Percentiles rank a stretch among this genome's conserved stretches.
Evolutionary conservation across 2,113 vertebrate species (phyloP).

Genomic region (Columba janthina): DNA sequence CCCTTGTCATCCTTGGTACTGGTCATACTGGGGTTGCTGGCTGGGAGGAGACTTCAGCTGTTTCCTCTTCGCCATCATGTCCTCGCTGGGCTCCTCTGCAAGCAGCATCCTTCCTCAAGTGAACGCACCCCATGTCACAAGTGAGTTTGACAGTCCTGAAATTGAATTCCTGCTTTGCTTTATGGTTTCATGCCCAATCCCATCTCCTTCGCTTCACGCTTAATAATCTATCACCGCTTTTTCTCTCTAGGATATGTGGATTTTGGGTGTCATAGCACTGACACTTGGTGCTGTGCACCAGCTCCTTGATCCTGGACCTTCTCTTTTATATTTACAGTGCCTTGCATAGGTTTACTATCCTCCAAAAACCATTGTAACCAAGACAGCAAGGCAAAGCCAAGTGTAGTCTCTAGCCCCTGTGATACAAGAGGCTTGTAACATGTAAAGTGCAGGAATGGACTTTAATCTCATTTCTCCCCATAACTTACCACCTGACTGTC

Average conservation of each 20-base stretch:
- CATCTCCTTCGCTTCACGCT: conserved; percentile 1
- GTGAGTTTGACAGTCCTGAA: conserved; percentile 34
- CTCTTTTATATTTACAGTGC: not conserved
- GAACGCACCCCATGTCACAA: not conserved
- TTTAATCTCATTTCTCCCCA: not conserved
- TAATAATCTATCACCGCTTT: not conserved
- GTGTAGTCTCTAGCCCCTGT: not conserved
- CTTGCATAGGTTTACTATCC: not conserved
- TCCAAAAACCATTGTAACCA: not conserved
- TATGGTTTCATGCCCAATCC: not conserved
- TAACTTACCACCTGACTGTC: not conserved
- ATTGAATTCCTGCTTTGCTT: conserved; percentile 47
- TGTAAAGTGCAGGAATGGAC: not conserved
- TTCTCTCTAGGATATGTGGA: not conserved
- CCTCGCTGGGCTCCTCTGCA: not conserved
- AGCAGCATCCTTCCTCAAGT: not conserved
- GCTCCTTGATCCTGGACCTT: not conserved
- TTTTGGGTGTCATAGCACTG: not conserved
- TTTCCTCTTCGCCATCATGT: not conserved
- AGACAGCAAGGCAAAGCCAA: not conserved
- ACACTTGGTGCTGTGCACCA: not conserved
- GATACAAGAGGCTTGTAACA: not conserved
- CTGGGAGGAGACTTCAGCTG: not conserved
- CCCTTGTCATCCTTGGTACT: rapidly evolving
- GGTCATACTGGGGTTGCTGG: not conserved